Percentiles rank a stretch among this genome's conserved stretches.
These are phyloP conservation scores for Metridium senile DNA, from an alignment of 92 coral and sea anemone genomes.

Conservation along the genomic window DNA sequence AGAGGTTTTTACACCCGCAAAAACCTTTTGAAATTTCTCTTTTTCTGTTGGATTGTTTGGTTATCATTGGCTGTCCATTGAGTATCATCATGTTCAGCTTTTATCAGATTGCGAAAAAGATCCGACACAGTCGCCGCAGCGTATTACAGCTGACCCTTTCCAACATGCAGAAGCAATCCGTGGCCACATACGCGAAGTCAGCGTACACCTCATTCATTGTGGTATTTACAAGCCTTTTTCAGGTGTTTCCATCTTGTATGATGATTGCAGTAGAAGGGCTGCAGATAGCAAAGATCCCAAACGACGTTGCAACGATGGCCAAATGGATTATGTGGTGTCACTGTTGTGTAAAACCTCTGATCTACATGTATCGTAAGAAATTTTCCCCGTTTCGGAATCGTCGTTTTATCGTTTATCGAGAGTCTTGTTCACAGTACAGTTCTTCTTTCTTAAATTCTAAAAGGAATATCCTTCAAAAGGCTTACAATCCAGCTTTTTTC, in stretches of 20 bases:
- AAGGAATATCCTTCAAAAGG: neutral
- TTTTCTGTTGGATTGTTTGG: conserved; percentile 1
- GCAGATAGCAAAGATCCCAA: conserved; percentile 44
- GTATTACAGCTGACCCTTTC: conserved; percentile 61
- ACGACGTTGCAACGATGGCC: conserved; percentile 37
- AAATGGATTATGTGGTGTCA: conserved; percentile 93
- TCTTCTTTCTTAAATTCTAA: neutral
- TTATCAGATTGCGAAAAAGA: conserved; percentile 49
- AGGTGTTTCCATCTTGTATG: conserved; percentile 86
- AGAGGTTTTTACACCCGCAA: conserved; percentile 46
- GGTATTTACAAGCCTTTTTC: conserved; percentile 63
- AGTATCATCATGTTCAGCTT: conserved; percentile 55
- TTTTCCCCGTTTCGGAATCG: neutral
- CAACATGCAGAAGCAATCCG: conserved; percentile 57
- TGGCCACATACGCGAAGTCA: conserved; percentile 66
- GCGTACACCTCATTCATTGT: conserved; percentile 72
- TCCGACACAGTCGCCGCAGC: conserved; percentile 38
- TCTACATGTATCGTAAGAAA: conserved; percentile 40
- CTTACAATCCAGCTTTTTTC: neutral
- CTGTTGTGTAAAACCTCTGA: conserved; percentile 70
- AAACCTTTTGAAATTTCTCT: conserved; percentile 25
- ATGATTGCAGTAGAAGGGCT: conserved; percentile 69
- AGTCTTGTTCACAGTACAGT: neutral
- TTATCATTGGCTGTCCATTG: conserved; percentile 57
- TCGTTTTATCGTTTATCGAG: neutral